phyloP scores from a whole-genome alignment of 2,113 vertebrate species.

The Fulica atra region DNA sequence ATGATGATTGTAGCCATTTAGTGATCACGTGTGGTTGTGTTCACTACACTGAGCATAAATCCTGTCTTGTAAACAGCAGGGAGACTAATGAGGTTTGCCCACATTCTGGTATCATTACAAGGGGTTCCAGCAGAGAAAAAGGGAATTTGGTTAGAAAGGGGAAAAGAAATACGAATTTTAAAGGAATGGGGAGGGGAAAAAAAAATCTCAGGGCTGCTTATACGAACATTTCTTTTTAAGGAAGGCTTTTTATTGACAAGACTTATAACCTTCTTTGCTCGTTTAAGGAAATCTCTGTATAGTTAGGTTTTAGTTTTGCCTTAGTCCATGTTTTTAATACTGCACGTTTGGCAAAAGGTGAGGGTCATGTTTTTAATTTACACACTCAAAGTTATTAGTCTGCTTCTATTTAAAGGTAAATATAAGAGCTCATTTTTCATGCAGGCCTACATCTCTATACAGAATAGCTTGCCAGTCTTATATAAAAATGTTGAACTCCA shows the following conservation, averaged over 20 bases:
- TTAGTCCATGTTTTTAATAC: background rate
- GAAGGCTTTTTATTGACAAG: background rate
- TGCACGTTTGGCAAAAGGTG: background rate
- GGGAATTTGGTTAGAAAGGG: slow-evolving; percentile 15
- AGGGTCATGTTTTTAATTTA: slow-evolving; percentile 55
- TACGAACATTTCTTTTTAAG: background rate
- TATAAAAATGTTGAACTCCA: slow-evolving; percentile 8
- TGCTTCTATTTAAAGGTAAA: slow-evolving; percentile 53
- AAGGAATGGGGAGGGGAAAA: background rate
- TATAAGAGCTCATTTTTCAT: slow-evolving; percentile 46
- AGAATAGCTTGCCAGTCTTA: background rate
- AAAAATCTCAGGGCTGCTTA: background rate
- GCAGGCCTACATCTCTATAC: background rate
- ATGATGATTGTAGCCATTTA: slow-evolving; percentile 65
- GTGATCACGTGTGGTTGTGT: slow-evolving; percentile 77
- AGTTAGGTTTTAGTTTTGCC: background rate
- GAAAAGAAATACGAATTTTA: background rate
- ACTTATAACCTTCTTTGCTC: background rate
- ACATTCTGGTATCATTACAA: slow-evolving; percentile 65
- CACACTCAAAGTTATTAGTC: slow-evolving; percentile 11
- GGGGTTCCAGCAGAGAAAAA: slow-evolving; percentile 61
- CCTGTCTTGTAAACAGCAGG: slow-evolving; percentile 76
- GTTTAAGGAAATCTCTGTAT: background rate
- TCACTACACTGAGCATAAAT: slow-evolving; percentile 75
- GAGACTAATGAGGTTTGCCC: slow-evolving; percentile 69